These are phyloP conservation scores for Nycticryphes semicollaris DNA, from an alignment of 2,113 vertebrate species.

Conservation along the genomic window DNA sequence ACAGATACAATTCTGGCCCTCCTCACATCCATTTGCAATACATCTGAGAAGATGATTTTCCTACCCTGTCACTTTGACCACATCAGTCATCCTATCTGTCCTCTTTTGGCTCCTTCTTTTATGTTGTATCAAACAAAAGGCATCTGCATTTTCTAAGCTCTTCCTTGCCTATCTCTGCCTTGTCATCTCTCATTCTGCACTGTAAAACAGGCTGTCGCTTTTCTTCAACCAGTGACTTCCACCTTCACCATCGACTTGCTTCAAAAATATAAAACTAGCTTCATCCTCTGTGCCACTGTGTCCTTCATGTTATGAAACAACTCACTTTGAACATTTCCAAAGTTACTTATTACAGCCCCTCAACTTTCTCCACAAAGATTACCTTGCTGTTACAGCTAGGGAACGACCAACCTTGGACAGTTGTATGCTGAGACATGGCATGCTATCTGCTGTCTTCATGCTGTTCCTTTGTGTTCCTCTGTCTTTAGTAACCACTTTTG, in stretches of 20 bases:
- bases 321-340: neutral
- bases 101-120: neutral
- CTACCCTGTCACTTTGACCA: neutral
- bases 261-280: neutral
- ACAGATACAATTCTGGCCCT: neutral
- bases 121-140: slow-evolving; percentile 8
- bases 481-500: neutral
- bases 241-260: neutral
- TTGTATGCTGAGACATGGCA: neutral
- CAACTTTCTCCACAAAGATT: neutral
- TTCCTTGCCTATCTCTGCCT: neutral
- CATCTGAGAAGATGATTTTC: neutral
- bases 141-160: neutral
- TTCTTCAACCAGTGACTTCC: neutral
- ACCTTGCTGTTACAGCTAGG: neutral
- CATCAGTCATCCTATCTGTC: neutral
- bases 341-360: neutral
- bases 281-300: neutral
- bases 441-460: neutral
- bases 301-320: neutral
- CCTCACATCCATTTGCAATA: neutral
- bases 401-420: neutral
- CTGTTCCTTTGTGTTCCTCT: neutral
- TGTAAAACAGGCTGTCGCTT: neutral
- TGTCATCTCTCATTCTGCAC: neutral